Percentiles rank a stretch among this genome's conserved stretches.
These are phyloP conservation scores for Zapornia atra DNA, from an alignment of 2,113 vertebrate genomes.

Conservation along the genomic window DNA sequence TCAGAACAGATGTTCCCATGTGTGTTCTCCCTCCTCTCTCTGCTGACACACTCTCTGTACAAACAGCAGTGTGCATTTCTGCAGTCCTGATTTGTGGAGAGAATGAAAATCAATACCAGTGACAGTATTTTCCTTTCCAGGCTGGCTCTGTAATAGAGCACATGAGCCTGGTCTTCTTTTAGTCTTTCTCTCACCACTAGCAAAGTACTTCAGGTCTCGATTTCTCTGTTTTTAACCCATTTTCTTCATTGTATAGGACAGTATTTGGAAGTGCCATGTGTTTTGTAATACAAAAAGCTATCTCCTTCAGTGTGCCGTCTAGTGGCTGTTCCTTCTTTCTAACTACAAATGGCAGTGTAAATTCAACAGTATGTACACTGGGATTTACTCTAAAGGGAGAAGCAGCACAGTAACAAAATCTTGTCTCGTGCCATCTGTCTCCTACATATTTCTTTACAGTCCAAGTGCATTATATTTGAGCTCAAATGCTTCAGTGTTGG, in stretches of 20 bases:
- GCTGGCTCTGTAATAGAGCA: neutral
- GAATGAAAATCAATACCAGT: conserved; percentile 54
- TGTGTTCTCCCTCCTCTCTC: conserved; percentile 6
- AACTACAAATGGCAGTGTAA: neutral
- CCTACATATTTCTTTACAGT: conserved; percentile 46
- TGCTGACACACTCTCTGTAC: conserved; percentile 51
- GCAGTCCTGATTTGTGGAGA: conserved; percentile 43
- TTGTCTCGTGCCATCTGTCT: conserved; percentile 56
- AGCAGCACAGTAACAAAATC: conserved; percentile 45
- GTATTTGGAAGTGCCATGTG: neutral
- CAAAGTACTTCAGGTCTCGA: neutral
- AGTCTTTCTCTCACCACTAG: neutral
- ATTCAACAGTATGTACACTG: conserved; percentile 27
- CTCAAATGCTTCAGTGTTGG: conserved; percentile 36
- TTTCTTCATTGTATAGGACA: neutral
- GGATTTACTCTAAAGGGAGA: conserved; percentile 41
- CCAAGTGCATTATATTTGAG: conserved; percentile 15
- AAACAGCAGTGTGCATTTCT: conserved; percentile 67
- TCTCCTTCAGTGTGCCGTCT: neutral
- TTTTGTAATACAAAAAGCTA: neutral
- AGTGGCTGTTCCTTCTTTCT: neutral
- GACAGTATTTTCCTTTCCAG: conserved; percentile 9
- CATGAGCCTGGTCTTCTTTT: neutral
- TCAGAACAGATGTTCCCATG: conserved; percentile 68
- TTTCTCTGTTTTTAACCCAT: neutral